These are phyloP conservation scores for Lanistes nyassanus DNA, from an alignment of 1,140 invertebrate species.

Conservation along the genomic window DNA sequence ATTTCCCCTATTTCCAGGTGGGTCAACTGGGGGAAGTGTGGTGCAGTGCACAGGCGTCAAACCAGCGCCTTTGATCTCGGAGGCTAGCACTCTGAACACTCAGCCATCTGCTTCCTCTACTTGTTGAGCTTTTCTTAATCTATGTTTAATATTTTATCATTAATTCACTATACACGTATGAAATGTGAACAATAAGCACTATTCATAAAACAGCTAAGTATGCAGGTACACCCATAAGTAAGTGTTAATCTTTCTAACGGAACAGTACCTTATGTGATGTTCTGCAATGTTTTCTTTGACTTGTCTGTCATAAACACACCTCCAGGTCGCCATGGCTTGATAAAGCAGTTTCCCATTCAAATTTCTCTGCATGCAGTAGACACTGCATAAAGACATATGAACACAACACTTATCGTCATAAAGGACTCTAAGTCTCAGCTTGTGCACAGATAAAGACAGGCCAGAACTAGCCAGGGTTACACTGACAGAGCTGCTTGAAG, in stretches of 20 bases:
- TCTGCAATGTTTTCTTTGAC: conserved; percentile 16
- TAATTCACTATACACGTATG: neutral
- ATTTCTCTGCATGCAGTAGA: conserved; percentile 5
- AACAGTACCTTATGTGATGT: conserved; percentile 8
- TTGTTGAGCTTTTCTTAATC: no score
- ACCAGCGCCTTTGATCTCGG: no score
- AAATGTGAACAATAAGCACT: neutral
- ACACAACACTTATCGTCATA: no score
- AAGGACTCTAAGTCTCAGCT: no score
- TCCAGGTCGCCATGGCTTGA: conserved; percentile 12
- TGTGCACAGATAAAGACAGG: no score
- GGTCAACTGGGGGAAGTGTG: no score
- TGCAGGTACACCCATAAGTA: neutral
- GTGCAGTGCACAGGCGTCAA: no score
- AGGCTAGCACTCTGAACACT: no score
- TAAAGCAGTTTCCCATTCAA: conserved; percentile 17
- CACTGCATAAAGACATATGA: conserved; percentile 1
- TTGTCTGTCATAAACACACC: neutral
- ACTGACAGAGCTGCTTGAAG: no score
- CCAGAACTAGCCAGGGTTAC: no score
- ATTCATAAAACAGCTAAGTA: neutral
- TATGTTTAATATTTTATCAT: neutral
- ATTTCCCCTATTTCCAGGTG: no score
- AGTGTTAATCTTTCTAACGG: neutral
- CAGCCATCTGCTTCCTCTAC: no score